These are phyloP conservation scores for Campoplex nolae DNA, from an alignment of 2,888 invertebrate genomes.

Conservation along the genomic window DNA sequence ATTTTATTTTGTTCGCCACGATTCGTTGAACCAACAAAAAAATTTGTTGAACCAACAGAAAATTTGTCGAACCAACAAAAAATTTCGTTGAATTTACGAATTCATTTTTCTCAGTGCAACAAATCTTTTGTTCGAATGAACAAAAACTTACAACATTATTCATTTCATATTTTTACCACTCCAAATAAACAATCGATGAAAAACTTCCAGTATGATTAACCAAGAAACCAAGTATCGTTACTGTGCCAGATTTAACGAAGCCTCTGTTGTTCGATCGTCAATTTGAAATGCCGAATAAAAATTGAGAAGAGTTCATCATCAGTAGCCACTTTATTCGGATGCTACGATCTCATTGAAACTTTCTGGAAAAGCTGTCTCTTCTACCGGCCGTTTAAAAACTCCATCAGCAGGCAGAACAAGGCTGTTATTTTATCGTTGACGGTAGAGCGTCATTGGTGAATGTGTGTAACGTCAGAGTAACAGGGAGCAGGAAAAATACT, in stretches of 20 bases:
- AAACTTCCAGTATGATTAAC: background rate
- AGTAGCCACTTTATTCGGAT: background rate
- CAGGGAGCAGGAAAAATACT: constrained; percentile 40
- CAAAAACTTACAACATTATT: background rate
- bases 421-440: constrained; percentile 77
- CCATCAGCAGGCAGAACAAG: constrained; percentile 71
- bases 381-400: constrained; percentile 31
- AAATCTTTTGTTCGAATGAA: background rate
- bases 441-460: constrained; percentile 60
- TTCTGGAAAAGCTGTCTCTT: background rate
- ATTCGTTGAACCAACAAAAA: no score
- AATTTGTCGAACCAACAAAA: no score
- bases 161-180: background rate
- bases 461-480: constrained; percentile 42
- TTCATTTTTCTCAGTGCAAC: no score
- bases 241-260: background rate
- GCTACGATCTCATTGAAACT: background rate
- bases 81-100: no score
- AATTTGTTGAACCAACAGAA: no score
- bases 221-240: background rate
- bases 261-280: background rate
- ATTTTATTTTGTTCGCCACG: no score
- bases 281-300: background rate
- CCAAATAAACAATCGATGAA: background rate
- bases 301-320: constrained; percentile 8